Percentiles rank a stretch among this genome's conserved stretches.
Conservation (phyloP, 2,797 vertebrate genomes). For the Coreius guichenoti region DNA sequence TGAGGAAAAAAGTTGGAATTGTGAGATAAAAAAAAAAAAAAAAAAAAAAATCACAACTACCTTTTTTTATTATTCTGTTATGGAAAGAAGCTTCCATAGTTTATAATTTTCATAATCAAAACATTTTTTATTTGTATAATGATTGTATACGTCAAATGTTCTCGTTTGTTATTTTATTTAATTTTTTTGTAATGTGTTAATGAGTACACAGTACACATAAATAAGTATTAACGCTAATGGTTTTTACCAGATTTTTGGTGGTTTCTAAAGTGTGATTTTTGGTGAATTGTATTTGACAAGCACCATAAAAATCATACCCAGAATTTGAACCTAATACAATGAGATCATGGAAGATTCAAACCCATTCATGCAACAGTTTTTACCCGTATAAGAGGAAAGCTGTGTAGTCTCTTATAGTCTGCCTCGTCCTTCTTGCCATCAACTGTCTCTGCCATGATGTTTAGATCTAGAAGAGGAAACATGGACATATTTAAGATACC, state of each 20-base stretch:
- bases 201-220: no score
- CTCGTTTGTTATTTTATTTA: neutral
- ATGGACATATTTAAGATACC: neutral
- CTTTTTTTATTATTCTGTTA: neutral
- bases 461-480: neutral
- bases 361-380: conserved; percentile 50
- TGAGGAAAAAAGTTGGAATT: neutral
- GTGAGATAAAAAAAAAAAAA: no score
- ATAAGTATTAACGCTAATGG: neutral
- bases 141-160: neutral
- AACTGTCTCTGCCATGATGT: conserved; percentile 68
- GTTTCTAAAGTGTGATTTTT: neutral
- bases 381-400: conserved; percentile 85
- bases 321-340: neutral
- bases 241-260: neutral
- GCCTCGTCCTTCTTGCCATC: conserved; percentile 85
- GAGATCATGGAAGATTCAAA: neutral
- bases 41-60: no score
- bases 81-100: neutral
- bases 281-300: neutral
- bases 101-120: neutral
- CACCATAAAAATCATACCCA: neutral
- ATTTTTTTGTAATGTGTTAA: neutral
- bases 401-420: conserved; percentile 85
- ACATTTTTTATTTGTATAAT: neutral